Base-by-base conservation (phyloP, 2,113 vertebrate species). In the Oryzias javanicus region DNA sequence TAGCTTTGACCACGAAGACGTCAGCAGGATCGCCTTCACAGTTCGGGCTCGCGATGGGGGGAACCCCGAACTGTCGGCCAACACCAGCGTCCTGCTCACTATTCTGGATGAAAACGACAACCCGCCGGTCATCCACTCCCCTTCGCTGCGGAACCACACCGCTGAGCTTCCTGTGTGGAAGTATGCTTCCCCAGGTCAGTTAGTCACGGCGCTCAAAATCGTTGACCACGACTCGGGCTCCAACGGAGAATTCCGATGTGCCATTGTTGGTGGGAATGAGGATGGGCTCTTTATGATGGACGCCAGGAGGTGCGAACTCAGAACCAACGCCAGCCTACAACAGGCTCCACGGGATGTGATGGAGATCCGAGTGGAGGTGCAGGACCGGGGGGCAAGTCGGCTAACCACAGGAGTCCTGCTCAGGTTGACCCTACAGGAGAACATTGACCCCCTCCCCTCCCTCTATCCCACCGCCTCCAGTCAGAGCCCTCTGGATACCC, bases 71-170 rank as follows among this genome's bases (percentile, higher is more conserved):
- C 78, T 98, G 0, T 82, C 71, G 0, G 92, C 91, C 70, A 98
- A 98, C 42, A 81, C 96, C 65, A 98, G 95, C 0, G 93, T 99
- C 4, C 90, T 95, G 0, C 89, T 99, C 4, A 98, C 95, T 5
- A 83, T 99, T 63, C 87, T 98, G 3, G 97, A 98, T 4, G 95
- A 98, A 74, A 99, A 99, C 1, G 97, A 99, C 85, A 99, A 99
- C 0, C 71, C 92, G 0, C 96, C 96, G 0, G 76, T 95, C 48
- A 94, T 99, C 0, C 90, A 95, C 67, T 91, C 90, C 3, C 97
- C 97, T 0, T 72, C 61, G 0, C 88, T 98, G 3, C 92, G 83
- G 67, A 99, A 99, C 65, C 93, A 93, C 72, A 96, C 95, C 0
- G 96, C 96, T 0, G 94, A 97, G 42, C 86, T 99, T 45, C 86